These are phyloP conservation scores for Bambusicola thoracicus DNA, from an alignment of 2,113 vertebrate species.

Conservation along the genomic window DNA sequence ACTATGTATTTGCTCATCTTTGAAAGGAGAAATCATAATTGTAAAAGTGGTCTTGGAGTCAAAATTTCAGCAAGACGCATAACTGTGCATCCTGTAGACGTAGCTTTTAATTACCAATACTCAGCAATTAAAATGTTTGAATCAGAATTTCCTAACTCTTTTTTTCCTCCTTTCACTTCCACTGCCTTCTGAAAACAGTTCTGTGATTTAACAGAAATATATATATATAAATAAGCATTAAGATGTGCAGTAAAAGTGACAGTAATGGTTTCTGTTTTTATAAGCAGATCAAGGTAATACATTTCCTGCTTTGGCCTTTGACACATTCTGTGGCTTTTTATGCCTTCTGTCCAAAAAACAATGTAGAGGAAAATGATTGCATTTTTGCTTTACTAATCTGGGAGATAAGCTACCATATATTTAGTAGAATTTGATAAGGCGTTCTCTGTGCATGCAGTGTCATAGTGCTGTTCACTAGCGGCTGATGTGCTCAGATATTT, in stretches of 20 bases:
- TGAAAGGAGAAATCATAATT: background rate
- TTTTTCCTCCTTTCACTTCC: background rate
- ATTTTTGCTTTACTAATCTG: background rate
- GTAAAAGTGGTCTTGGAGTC: background rate
- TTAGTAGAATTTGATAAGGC: background rate
- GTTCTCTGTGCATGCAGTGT: background rate
- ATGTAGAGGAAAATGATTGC: background rate
- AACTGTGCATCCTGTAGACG: background rate
- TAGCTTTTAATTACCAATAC: background rate
- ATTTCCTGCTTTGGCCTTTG: slow-evolving; percentile 7
- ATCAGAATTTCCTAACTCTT: background rate
- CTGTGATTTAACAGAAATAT: background rate
- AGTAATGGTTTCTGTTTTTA: slow-evolving; percentile 46
- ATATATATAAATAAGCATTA: too few relatives aligned
- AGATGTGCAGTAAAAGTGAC: slow-evolving; percentile 53
- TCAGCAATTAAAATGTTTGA: background rate
- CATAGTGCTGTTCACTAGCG: background rate
- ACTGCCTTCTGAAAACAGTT: background rate
- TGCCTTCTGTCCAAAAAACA: background rate
- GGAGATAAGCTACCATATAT: background rate
- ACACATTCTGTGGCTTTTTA: background rate
- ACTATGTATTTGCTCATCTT: background rate
- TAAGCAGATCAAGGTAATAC: slow-evolving; percentile 64
- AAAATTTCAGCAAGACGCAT: background rate
- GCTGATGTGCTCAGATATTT: background rate